Percentiles rank a stretch among this genome's conserved stretches.
phyloP scores from a whole-genome alignment of 1,140 invertebrate species.

The Nephila pilipes region DNA sequence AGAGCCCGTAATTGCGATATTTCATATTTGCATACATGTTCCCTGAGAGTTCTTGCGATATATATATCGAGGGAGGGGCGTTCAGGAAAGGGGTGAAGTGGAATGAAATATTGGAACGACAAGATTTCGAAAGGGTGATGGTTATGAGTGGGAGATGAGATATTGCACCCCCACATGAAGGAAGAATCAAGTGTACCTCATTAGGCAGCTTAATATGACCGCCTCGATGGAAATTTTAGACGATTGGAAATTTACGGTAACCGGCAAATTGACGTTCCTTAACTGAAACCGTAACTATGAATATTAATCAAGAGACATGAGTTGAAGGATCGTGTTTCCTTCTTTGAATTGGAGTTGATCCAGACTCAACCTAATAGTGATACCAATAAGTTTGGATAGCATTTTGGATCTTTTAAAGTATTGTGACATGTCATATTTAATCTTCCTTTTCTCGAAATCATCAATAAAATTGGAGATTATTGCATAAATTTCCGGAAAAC shows the following conservation, averaged over 20 bases:
- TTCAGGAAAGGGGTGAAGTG: neutral
- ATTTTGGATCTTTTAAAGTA: too few relatives aligned
- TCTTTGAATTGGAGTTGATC: neutral
- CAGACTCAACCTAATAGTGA: too few relatives aligned
- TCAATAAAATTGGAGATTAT: too few relatives aligned
- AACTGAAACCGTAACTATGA: conserved; percentile 16
- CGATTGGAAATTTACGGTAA: conserved; percentile 22
- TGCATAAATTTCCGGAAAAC: too few relatives aligned
- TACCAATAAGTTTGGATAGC: too few relatives aligned
- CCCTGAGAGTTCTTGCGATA: neutral
- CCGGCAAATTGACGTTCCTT: conserved; percentile 1
- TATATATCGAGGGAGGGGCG: neutral
- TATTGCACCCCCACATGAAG: conserved; percentile 18
- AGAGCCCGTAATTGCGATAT: conserved; percentile 5
- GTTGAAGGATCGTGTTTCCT: neutral
- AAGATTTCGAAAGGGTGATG: conserved; percentile 1
- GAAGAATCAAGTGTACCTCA: conserved; percentile 34
- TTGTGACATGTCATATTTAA: too few relatives aligned
- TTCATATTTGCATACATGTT: conserved; percentile 26
- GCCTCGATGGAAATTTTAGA: conserved; percentile 13
- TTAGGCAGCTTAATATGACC: conserved; percentile 30
- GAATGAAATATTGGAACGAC: neutral
- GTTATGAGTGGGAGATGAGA: conserved; percentile 26
- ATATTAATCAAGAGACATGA: neutral
- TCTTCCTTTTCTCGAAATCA: too few relatives aligned